phyloP scores from a whole-genome alignment of 2,888 invertebrate species.

The Epirrhoe tristata region DNA sequence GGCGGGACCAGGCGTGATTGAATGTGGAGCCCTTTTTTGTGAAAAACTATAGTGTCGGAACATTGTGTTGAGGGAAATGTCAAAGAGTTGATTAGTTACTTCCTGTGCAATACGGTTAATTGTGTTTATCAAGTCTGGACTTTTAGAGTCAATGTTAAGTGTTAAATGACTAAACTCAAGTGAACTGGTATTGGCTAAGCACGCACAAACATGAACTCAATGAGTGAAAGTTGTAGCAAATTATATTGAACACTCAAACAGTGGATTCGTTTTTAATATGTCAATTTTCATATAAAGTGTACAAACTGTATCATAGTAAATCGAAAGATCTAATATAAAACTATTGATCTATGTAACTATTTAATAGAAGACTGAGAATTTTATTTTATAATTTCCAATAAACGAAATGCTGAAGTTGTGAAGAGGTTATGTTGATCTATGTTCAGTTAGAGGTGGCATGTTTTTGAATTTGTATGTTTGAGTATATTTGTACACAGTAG shows the following conservation, averaged over 20 bases:
- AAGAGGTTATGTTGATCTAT: slow-evolving; percentile 52
- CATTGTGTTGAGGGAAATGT: too few species aligned
- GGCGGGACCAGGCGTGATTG: slow-evolving; percentile 2
- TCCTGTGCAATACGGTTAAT: too few species aligned
- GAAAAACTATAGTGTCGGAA: too few species aligned
- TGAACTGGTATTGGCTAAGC: slow-evolving; percentile 8
- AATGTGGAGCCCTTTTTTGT: too few species aligned
- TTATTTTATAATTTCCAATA: slow-evolving; percentile 69
- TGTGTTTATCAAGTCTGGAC: slow-evolving; percentile 2
- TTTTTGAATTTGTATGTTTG: slow-evolving; percentile 49
- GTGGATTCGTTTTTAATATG: slow-evolving; percentile 27
- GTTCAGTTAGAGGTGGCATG: slow-evolving; percentile 41
- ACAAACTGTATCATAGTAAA: slow-evolving; percentile 75
- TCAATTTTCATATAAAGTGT: slow-evolving; percentile 54
- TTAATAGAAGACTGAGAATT: slow-evolving; percentile 82
- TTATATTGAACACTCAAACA: slow-evolving; percentile 9
- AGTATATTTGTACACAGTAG: slow-evolving; percentile 55
- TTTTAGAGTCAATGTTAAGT: background rate
- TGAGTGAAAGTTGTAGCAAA: slow-evolving; percentile 14
- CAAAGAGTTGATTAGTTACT: too few species aligned
- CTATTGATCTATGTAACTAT: slow-evolving; percentile 71
- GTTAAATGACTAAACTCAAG: background rate
- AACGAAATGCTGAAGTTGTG: slow-evolving; percentile 55
- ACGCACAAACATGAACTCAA: slow-evolving; percentile 15
- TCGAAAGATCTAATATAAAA: slow-evolving; percentile 70